phyloP scores from a whole-genome alignment of 1,140 invertebrate genomes.

The Limonius californicus region DNA sequence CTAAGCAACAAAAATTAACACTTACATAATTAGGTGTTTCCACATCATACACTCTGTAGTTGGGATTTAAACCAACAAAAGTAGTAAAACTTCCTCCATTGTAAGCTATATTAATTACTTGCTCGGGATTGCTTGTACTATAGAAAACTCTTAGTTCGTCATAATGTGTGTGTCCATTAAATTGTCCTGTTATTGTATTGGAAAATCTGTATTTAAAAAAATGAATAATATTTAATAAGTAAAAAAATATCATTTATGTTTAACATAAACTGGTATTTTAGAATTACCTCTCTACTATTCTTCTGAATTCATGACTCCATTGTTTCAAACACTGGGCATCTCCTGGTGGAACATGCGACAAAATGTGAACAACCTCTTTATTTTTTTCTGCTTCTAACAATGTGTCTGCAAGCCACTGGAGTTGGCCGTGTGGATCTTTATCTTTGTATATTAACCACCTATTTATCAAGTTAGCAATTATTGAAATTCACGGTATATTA shows the following conservation, averaged over 20 bases:
- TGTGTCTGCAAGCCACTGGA: conserved; percentile 73
- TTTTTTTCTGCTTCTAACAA: conserved; percentile 62
- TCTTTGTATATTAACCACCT: conserved; percentile 62
- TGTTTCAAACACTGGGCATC: conserved; percentile 55
- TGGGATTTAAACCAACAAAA: conserved; percentile 68
- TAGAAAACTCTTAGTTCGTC: conserved; percentile 68
- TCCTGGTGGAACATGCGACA: conserved; percentile 78
- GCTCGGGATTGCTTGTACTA: conserved; percentile 51
- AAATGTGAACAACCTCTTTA: conserved; percentile 74
- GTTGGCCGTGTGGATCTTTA: conserved; percentile 62
- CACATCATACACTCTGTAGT: conserved; percentile 72
- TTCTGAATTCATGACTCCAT: conserved; percentile 63
- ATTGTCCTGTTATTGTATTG: conserved; percentile 69
- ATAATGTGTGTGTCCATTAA: conserved; percentile 77
- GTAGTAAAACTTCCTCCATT: conserved; percentile 72
- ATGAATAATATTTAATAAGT: conserved; percentile 26
- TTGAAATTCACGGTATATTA: not conserved
- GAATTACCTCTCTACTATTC: conserved; percentile 53
- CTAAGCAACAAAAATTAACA: conserved; percentile 21
- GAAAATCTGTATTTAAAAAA: conserved; percentile 37
- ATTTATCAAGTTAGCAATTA: too few relatives aligned
- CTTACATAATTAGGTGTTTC: conserved; percentile 61
- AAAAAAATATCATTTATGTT: not conserved
- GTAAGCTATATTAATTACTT: conserved; percentile 63
- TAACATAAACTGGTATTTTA: not conserved